Evolutionary conservation across 2,888 invertebrate genomes (phyloP).

Genomic region (Colostygia pectinataria): DNA sequence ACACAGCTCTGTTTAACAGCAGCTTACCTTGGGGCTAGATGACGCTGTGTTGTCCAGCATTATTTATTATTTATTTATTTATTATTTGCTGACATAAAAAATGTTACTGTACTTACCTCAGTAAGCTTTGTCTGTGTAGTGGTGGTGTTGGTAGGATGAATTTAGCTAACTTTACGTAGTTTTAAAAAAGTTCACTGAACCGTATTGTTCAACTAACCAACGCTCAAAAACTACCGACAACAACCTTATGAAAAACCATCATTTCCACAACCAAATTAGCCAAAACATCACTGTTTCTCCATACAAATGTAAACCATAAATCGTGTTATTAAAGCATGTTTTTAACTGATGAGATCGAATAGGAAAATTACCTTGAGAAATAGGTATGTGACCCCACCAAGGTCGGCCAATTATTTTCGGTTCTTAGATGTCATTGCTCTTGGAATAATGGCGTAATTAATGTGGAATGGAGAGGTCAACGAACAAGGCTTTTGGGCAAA

Average conservation of each 20-base stretch:
- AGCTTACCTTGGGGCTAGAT: too few species aligned
- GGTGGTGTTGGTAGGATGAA: too few species aligned
- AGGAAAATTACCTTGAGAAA: constrained; percentile 29
- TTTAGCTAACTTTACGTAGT: too few species aligned
- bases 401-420: constrained; percentile 46
- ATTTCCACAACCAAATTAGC: constrained; percentile 25
- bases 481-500: constrained; percentile 27
- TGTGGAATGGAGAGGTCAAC: constrained; percentile 42
- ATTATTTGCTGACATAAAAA: too few species aligned
- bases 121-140: too few species aligned
- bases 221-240: constrained; percentile 7
- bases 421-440: constrained; percentile 46
- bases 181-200: background rate
- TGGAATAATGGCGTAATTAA: constrained; percentile 60
- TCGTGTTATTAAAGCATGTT: constrained; percentile 12
- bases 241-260: constrained; percentile 19
- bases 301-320: constrained; percentile 12
- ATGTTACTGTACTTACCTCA: too few species aligned
- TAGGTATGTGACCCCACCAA: constrained; percentile 55
- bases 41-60: too few species aligned
- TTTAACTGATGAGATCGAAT: constrained; percentile 11
- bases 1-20: too few species aligned
- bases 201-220: constrained; percentile 4
- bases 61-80: too few species aligned
- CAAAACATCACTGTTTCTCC: constrained; percentile 4